Percentiles rank a stretch among this genome's conserved stretches.
phyloP scores from a whole-genome alignment of 2,113 vertebrate genomes.

The Oncorhynchus tshawytscha region DNA sequence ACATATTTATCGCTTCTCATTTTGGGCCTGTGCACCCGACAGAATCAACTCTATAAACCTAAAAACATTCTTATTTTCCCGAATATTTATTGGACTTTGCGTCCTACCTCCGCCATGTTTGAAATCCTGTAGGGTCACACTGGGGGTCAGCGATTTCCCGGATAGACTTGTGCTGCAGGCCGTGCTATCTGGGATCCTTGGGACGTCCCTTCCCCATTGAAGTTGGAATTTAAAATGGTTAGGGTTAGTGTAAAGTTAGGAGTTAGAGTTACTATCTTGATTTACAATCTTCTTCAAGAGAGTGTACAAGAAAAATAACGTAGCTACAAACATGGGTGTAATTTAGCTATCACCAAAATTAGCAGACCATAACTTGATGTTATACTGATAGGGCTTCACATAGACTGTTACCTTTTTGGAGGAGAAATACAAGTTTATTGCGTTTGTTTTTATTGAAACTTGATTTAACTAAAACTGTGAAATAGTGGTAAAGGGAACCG shows the following conservation, averaged over 20 bases:
- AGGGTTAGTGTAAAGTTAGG: too few relatives aligned
- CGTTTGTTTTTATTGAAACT: too few relatives aligned
- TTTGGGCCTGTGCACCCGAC: neutral
- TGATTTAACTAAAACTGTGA: too few relatives aligned
- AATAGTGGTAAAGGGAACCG: neutral
- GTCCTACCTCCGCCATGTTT: constrained; percentile 82
- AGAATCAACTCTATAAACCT: neutral
- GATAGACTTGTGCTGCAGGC: constrained; percentile 61
- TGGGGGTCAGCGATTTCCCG: constrained; percentile 70
- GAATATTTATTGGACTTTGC: constrained; percentile 68
- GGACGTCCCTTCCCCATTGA: too few relatives aligned
- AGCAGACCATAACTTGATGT: neutral
- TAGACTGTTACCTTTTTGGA: neutral
- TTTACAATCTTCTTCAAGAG: neutral
- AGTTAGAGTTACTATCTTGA: neutral
- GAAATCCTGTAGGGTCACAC: constrained; percentile 69
- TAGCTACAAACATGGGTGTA: neutral
- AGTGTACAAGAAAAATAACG: neutral
- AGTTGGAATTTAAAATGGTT: too few relatives aligned
- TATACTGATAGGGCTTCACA: neutral
- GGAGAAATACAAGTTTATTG: too few relatives aligned
- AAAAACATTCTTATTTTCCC: constrained; percentile 20
- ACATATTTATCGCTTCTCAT: neutral
- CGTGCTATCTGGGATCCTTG: too few relatives aligned
- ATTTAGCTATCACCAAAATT: neutral